Evolutionary conservation across 2,797 vertebrate species (phyloP), one percentile per base, ranked within the genome.

Genomic region (Pseudocheirus occidentalis): DNA sequence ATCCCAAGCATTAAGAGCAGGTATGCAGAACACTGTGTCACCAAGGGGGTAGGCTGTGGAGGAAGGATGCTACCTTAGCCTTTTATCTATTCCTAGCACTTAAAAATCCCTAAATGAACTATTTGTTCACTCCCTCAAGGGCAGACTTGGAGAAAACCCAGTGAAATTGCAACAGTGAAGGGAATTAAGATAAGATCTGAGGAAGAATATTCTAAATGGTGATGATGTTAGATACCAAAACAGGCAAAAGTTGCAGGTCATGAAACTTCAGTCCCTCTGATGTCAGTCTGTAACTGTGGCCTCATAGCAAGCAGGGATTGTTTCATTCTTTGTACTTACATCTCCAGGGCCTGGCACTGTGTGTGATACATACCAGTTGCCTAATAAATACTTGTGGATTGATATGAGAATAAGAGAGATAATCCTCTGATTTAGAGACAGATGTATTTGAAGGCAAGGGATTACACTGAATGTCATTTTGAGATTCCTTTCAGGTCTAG

Each of bases 91-190:
- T 90, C 56, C 92, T 55, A 92, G 66, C 12, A 31, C 9, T 29
- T 21, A 73, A 40, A 55, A 95, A 58, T 57, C 34, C 24, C 56
- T 54, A 93, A 54, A n/a, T 31, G 50, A 92, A 93, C 92, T 93
- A 90, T 91, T 93, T 54, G 57, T 52, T 95, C 58, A 59, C 34
- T 94, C 93, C 93, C 46, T 53, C 16, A 57, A 92, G 93, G 91
- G 40, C 81, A 40, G 81, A 73, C 92, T 55, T 58, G 55, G 90
- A 81, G n/a, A 81, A 40, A 46, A 81, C 66, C 29, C 90, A 34
- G 92, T 90, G 92, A 94, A 57, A 81, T 53, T 94, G 73, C 46
- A 52, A 53, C 56, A 40, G 73, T 11, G 52, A 92, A 59, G 52
- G 34, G 56, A 50, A 34, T 34, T 12, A 57, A 90, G 93, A 91